These are phyloP conservation scores for Calameuta idolon DNA, from an alignment of 2,888 invertebrate species.

Conservation along the genomic window DNA sequence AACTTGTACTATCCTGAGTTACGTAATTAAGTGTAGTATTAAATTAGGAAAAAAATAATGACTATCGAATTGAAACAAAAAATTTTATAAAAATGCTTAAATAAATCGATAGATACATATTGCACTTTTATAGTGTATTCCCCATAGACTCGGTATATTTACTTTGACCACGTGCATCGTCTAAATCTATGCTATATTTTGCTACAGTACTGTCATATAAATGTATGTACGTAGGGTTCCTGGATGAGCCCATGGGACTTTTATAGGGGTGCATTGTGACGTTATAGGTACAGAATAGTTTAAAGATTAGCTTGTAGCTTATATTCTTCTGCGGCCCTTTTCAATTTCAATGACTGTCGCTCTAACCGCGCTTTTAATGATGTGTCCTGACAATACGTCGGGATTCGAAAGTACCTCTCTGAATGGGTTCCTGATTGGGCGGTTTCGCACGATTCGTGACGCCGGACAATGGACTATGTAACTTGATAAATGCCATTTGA, in stretches of 20 bases:
- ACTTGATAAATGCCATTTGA: conserved; percentile 24
- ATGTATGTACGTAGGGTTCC: conserved; percentile 1
- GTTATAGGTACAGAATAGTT: conserved; percentile 30
- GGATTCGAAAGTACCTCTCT: conserved; percentile 20
- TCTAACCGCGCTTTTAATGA: conserved; percentile 51
- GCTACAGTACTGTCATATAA: not conserved
- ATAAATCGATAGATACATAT: not conserved
- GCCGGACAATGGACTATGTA: conserved; percentile 32
- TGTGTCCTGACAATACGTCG: conserved; percentile 26
- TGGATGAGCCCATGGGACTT: conserved; percentile 35
- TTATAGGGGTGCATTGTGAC: conserved; percentile 41
- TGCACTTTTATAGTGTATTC: not conserved
- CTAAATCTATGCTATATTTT: not conserved
- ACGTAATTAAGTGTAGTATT: not conserved
- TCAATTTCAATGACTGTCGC: conserved; percentile 40
- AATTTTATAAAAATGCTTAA: not conserved
- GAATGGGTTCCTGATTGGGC: conserved; percentile 44
- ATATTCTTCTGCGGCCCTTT: conserved; percentile 35
- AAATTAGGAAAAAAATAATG: not conserved
- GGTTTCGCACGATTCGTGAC: conserved; percentile 41
- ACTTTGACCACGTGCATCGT: not conserved
- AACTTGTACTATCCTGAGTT: not conserved
- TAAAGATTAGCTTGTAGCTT: conserved; percentile 40
- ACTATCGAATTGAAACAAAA: not conserved
- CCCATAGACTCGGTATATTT: not conserved